A percentile compares a stretch with the other conserved stretches of the same genome.
Evolutionary conservation across 2,797 vertebrate genomes (phyloP).

Genomic region (Catamblyrhynchus diadema): DNA sequence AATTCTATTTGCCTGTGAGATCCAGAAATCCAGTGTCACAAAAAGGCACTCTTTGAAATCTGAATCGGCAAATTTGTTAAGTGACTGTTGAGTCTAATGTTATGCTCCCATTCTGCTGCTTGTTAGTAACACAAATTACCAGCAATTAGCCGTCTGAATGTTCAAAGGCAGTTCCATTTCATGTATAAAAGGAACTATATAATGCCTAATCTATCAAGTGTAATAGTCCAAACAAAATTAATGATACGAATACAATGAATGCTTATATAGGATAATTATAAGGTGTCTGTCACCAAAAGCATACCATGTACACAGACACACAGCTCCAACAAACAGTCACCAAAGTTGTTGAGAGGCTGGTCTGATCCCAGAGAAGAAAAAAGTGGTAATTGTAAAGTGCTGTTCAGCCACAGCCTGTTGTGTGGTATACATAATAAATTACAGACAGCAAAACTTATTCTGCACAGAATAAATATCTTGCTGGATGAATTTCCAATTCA

Average conservation of each 20-base stretch:
- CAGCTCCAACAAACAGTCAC: conserved; percentile 47
- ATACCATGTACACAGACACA: conserved; percentile 40
- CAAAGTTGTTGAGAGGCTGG: conserved; percentile 58
- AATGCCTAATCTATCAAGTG: conserved; percentile 83
- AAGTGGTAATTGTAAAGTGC: conserved; percentile 1
- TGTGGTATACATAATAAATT: conserved; percentile 28
- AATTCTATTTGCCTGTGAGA: conserved; percentile 6
- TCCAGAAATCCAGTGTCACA: conserved; percentile 59
- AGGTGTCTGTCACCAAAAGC: conserved; percentile 73
- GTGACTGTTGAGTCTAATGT: conserved; percentile 83
- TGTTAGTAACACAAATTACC: conserved; percentile 85
- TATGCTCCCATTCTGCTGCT: conserved; percentile 80
- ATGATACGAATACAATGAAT: conserved; percentile 77
- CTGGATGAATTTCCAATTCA: conserved; percentile 49
- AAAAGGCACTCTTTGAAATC: conserved; percentile 67
- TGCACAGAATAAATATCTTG: conserved; percentile 35
- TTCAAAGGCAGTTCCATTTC: conserved; percentile 83
- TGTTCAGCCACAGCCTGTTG: conserved; percentile 1
- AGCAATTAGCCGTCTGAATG: conserved; percentile 83
- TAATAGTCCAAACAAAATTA: conserved; percentile 83
- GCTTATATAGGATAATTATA: conserved; percentile 80
- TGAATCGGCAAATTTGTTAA: conserved; percentile 81
- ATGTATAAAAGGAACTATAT: conserved; percentile 80
- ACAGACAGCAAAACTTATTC: conserved; percentile 57
- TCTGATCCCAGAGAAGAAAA: conserved; percentile 34